Evolutionary conservation across 2,888 invertebrate species (phyloP), one percentile per base, ranked within the genome.

Genomic region (Brachyopa scutellaris): DNA sequence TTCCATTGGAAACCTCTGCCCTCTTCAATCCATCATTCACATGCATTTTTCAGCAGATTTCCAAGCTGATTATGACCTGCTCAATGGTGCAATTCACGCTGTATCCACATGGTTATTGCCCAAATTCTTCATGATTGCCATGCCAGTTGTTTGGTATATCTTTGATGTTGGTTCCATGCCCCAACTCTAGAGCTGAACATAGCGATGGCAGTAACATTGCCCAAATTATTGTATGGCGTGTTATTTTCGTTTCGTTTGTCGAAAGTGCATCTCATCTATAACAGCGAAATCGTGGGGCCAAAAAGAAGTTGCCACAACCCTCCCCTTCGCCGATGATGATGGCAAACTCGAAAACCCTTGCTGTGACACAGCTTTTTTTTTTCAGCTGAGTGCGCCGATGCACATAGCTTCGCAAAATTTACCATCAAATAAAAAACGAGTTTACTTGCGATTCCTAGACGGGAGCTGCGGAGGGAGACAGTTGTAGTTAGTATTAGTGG

Each of bases 191-290:
- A 59, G 42, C 11, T 8, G 29, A 19, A 31, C 51, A 51, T 53
- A 42, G 55, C 67, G 23, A 55, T 31, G 40, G 9, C 70, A 73
- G 61, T 29, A 79, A 73, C 51, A 53, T 67, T 69, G 67, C 57
- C 69, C 42, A 69, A 80, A 69, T 73, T 49, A 55, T 62, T 57
- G 31, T n/a, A n/a, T 66, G 59, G 51, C 67, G 47, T 72, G 72
- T 76, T 51, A 42, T 66, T 66, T 67, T 67, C 67, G 67, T 55
- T 61, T 77, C 49, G 57, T 51, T 78, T 66, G 51, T 42, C 36
- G 69, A 80, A 80, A 80, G 80, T 80, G 80, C 80, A 80, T 80
- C 76, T 80, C 80, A 70, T 80, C 80, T 80, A 80, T 80, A 80
- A 80, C 62, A 80, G 45, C 69, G 64, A 64, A 80, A 80, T 80